These are phyloP conservation scores for Ranitomeya variabilis DNA, from an alignment of 2,113 vertebrate species.

Conservation along the genomic window DNA sequence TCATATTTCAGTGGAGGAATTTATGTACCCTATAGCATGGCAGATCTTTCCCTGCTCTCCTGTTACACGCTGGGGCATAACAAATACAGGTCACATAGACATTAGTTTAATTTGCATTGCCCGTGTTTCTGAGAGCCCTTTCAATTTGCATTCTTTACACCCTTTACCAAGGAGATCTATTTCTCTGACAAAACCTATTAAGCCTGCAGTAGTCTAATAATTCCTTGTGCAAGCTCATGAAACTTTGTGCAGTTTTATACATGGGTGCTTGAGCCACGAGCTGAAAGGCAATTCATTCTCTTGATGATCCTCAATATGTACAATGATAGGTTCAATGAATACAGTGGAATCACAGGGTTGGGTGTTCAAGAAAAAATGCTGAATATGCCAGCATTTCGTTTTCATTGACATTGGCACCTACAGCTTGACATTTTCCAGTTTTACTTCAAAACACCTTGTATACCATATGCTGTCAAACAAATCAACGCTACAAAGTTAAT, in stretches of 20 bases:
- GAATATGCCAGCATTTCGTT: not conserved
- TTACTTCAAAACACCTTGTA: not conserved
- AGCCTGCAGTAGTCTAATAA: not conserved
- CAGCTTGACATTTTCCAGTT: not conserved
- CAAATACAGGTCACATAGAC: not conserved
- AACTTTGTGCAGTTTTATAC: not conserved
- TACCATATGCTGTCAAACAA: not conserved
- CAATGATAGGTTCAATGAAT: not conserved
- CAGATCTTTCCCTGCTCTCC: not conserved
- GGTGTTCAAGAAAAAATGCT: not conserved
- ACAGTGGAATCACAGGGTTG: not conserved
- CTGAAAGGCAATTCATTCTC: not conserved
- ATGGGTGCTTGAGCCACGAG: not conserved
- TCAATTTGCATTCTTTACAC: not conserved
- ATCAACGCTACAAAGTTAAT: not conserved
- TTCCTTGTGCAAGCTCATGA: not conserved
- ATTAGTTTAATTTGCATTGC: not conserved
- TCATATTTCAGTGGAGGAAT: not conserved
- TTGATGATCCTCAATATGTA: not conserved
- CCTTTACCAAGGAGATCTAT: not conserved
- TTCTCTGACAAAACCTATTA: not conserved
- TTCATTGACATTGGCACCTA: not conserved
- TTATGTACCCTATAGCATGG: not conserved
- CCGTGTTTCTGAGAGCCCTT: not conserved
- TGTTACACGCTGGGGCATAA: not conserved